Evolutionary conservation across 2,888 invertebrate genomes (phyloP), one percentile per base, ranked within the genome.

Genomic region (Cosmia trapezina): DNA sequence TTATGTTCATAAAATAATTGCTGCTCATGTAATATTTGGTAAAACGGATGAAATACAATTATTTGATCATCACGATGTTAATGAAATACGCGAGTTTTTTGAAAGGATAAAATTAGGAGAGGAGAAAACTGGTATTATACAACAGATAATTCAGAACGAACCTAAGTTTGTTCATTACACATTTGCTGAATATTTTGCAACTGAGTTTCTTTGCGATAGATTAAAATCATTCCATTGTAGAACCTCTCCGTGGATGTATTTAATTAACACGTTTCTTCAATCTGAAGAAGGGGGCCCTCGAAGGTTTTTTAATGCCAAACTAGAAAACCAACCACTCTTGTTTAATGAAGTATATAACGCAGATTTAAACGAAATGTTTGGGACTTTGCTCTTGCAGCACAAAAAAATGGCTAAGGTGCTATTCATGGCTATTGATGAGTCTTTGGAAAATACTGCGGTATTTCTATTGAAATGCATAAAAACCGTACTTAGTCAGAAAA

Each of bases 161-260:
- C 82, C 80, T 11, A 71, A 76, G 54, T 84, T 83, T 60, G 67
- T 80, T 11, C 84, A 84, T 78, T 83, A 72, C 9, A 78, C 82
- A 33, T 83, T 76, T 59, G 83, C 78, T 43, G 84, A 84, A 66
- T 84, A 84, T 73, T 84, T 83, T 73, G 76, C 80, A 12, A 68
- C 63, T 11, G 84, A 84, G 65, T 78, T 76, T 69, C 51, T 83
- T 43, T 76, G 43, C 14, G 77, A 76, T 41, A 51, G 53, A 49
- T 41, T 76, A 43, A 62, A 70, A 70, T 59, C 62, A 11, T 61
- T 47, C 45, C 56, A 65, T 22, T 67, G 60, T 70, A 54, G 53
- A 33, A 9, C 12, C 37, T 63, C 54, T 19, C 14, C 70, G 37
- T 80, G 79, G 80, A 65, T 66, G 45, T 76, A 67, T 63, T 61